Evolutionary conservation across 2,888 invertebrate genomes (phyloP).

Genomic region (Minunthozetes semirufus): DNA sequence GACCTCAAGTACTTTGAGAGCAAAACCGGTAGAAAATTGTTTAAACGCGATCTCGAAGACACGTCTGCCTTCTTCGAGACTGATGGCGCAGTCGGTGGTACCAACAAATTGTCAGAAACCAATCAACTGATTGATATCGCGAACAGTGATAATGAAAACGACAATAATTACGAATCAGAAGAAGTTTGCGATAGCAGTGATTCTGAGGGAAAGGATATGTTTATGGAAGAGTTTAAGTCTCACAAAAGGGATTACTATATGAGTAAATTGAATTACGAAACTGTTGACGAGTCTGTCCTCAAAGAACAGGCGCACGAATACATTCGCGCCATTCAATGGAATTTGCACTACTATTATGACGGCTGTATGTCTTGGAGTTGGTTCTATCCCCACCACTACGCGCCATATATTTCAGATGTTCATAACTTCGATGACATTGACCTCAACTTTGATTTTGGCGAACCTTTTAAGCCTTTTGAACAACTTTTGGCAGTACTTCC

Average conservation of each 20-base stretch:
- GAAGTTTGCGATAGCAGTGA: conserved; percentile 7
- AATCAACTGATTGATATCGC: conserved; percentile 36
- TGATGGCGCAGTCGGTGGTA: neutral
- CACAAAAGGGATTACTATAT: conserved; percentile 88
- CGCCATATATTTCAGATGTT: conserved; percentile 91
- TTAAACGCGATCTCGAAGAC: conserved; percentile 32
- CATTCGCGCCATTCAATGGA: conserved; percentile 92
- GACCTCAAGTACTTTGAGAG: conserved; percentile 75
- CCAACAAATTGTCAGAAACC: neutral
- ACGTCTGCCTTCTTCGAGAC: conserved; percentile 4
- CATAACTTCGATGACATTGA: conserved; percentile 65
- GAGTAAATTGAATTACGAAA: conserved; percentile 72
- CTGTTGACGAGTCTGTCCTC: conserved; percentile 68
- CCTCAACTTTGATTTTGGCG: conserved; percentile 71
- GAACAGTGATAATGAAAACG: conserved; percentile 45
- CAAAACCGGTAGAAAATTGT: conserved; percentile 54
- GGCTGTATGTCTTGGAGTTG: conserved; percentile 97
- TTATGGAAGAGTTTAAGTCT: conserved; percentile 63
- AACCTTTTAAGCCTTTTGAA: conserved; percentile 85
- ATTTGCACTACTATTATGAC: conserved; percentile 88
- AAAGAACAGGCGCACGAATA: conserved; percentile 77
- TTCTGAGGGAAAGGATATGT: conserved; percentile 16
- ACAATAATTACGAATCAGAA: conserved; percentile 47
- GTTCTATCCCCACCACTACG: conserved; percentile 96
- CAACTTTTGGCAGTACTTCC: conserved; percentile 83